Evolutionary conservation across 2,797 vertebrate species (phyloP).

Genomic region (Rhinatrema bivittatum): DNA sequence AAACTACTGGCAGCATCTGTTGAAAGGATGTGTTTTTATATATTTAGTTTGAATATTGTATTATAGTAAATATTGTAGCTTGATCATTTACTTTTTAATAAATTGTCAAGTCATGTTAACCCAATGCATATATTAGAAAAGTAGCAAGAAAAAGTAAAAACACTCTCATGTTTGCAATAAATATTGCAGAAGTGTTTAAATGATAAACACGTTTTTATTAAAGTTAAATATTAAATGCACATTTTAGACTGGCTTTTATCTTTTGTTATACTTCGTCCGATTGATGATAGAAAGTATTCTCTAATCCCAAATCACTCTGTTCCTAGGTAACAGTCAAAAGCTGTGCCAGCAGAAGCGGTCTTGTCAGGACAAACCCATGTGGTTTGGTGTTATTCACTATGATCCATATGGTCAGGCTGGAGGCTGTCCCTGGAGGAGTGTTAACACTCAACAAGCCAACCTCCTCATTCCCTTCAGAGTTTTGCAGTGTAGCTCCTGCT

Average conservation of each 20-base stretch:
- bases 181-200: no score
- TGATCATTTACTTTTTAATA: no score
- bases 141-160: constrained; percentile 18
- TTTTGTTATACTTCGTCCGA: constrained; percentile 45
- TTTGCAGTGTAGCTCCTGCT: constrained; percentile 53
- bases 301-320: constrained; percentile 72
- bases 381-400: constrained; percentile 66
- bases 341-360: constrained; percentile 69
- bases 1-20: no score
- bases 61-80: no score
- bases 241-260: no score
- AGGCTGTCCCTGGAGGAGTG: constrained; percentile 68
- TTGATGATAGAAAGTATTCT: constrained; percentile 46
- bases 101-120: constrained; percentile 11
- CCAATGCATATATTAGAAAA: constrained; percentile 8
- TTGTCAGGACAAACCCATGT: constrained; percentile 79
- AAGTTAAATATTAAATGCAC: no score
- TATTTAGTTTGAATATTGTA: no score
- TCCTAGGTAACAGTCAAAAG: constrained; percentile 80
- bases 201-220: no score
- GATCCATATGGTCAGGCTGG: constrained; percentile 78
- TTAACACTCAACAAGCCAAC: constrained; percentile 67
- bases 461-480: constrained; percentile 54
- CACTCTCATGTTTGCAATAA: no score
- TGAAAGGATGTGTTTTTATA: no score